phyloP scores from a whole-genome alignment of 2,113 vertebrate species.

The Choloepus hoffmanni region DNA sequence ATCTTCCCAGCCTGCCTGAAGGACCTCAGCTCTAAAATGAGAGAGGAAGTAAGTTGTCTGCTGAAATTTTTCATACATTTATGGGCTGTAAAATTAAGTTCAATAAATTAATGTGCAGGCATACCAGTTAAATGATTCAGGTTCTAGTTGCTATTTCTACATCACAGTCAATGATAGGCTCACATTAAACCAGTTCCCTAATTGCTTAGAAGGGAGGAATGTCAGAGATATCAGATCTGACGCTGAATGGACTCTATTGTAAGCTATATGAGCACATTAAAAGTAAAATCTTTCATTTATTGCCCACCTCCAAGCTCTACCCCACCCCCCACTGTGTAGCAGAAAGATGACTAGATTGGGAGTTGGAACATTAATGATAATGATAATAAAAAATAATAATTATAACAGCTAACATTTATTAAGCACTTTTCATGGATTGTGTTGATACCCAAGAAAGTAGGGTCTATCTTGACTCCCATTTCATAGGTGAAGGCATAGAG shows the following conservation, averaged over 20 bases:
- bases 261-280: neutral
- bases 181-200: neutral
- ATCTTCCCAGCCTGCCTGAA: neutral
- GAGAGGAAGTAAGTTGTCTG: neutral
- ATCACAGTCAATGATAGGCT: neutral
- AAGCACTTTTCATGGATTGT: neutral
- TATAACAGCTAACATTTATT: neutral
- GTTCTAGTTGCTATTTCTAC: conserved; percentile 24
- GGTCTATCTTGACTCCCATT: neutral
- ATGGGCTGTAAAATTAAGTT: neutral
- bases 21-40: neutral
- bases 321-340: neutral
- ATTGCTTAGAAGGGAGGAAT: neutral
- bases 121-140: neutral
- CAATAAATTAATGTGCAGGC: neutral
- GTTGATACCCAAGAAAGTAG: neutral
- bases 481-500: neutral
- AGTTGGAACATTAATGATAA: neutral
- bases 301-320: neutral
- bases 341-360: neutral
- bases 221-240: conserved; percentile 8
- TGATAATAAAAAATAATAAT: neutral
- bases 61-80: neutral
- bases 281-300: neutral
- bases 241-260: neutral